Evolutionary conservation across 23 tunicate species (phyloP), one percentile per base, ranked within the genome.

Genomic region (Diplosoma virens): DNA sequence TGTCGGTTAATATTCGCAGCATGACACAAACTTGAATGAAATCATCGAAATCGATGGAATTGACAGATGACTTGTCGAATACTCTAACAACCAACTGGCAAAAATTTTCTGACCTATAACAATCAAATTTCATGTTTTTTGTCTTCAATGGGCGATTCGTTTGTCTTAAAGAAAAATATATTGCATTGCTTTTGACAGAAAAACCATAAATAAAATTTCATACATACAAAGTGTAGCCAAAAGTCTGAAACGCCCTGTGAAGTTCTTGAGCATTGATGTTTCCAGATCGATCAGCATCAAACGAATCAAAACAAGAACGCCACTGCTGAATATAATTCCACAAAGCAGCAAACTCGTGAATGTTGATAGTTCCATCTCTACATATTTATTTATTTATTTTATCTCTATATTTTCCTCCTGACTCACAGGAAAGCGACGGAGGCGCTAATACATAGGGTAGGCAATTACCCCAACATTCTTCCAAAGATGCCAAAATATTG

Each of bases 261-360:
- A 91, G 63, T 68, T 91, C 97, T 3, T 66, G 26, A 0, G 77
- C 58, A 46, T 83, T 85, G 20, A 91, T 91, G 34, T 85, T 84
- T 46, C 97, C 97, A 20, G 91, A 84, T 46, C 84, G 52, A 64
- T 91, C 97, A 0, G 79, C 67, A 68, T 91, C 97, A 50, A 85
- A 91, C 1, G 86, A 81, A 76, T 91, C 97, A 69, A 91, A 91
- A 47, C 97, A 91, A 25, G 74, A 65, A 26, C 97, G 66, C 97
- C 97, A 91, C 25, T 85, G 85, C 54, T 91, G 97, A 31, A 91
- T 91, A 52, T 85, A 91, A 23, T 85, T 75, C 97, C 97, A 91
- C 56, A 91, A 47, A 3, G 86, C 65, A 4, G 86, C 36, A 69
- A 91, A 91, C 55, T 91, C 97, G 2, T 80, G 31, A 6, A 91